Evolutionary conservation across 2,113 vertebrate genomes (phyloP).

Genomic region (Aplodontia rufa): DNA sequence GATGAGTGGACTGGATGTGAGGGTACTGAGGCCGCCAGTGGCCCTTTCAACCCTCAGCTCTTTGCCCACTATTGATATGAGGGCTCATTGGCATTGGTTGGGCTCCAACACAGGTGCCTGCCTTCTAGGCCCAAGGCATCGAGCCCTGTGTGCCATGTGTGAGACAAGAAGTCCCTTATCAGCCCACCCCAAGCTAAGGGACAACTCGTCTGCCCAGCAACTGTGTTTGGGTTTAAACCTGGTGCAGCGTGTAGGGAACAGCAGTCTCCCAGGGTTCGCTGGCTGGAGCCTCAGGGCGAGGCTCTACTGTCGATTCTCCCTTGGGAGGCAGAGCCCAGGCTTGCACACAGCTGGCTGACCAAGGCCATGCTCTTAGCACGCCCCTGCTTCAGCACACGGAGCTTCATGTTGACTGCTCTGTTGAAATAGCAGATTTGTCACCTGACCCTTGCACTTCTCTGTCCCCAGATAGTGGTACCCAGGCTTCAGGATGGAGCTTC

Average conservation of each 20-base stretch:
- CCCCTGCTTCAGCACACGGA: too few relatives aligned
- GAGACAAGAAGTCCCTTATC: neutral
- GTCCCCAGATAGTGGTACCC: neutral
- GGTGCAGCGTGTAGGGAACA: rapidly evolving
- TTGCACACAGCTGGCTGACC: rapidly evolving
- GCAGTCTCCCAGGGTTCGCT: neutral
- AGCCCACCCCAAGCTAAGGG: rapidly evolving
- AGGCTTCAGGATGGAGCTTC: neutral
- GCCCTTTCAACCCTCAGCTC: too few relatives aligned
- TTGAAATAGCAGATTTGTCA: neutral
- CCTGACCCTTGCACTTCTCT: rapidly evolving
- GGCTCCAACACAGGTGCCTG: neutral
- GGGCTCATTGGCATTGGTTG: neutral
- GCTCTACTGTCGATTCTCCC: rapidly evolving
- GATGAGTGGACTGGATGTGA: rapidly evolving
- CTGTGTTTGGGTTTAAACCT: neutral
- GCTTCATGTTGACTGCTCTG: neutral
- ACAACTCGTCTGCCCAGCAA: rapidly evolving
- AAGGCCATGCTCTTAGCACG: rapidly evolving
- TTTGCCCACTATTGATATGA: rapidly evolving
- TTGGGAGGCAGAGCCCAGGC: neutral
- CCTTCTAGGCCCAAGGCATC: neutral
- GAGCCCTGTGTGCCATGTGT: neutral
- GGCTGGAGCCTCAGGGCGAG: neutral
- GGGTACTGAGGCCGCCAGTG: neutral